Evolutionary conservation across 2,797 vertebrate species (phyloP).

Genomic region (Melanogrammus aeglefinus): DNA sequence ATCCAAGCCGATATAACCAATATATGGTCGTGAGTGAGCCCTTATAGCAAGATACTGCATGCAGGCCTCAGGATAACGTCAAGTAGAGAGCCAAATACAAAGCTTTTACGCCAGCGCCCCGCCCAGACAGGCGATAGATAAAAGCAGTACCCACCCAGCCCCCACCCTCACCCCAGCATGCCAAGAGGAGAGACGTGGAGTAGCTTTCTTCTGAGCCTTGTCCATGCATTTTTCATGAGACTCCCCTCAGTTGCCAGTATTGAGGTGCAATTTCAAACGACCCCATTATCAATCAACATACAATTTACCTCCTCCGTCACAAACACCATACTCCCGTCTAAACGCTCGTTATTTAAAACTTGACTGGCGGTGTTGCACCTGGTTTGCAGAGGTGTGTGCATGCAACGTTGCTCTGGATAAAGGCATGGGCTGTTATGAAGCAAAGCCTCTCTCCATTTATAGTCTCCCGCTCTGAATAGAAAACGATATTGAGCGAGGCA

Average conservation of each 20-base stretch:
- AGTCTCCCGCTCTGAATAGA: background rate
- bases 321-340: background rate
- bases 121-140: conserved; percentile 13
- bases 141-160: conserved; percentile 6
- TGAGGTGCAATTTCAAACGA: background rate
- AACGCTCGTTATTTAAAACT: conserved; percentile 8
- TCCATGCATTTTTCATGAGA: conserved; percentile 29
- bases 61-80: background rate
- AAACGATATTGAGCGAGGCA: background rate
- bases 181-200: background rate
- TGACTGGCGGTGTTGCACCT: conserved; percentile 10
- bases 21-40: background rate
- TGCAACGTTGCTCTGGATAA: conserved; percentile 6
- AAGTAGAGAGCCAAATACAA: background rate
- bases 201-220: background rate
- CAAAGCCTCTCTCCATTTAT: background rate
- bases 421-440: background rate
- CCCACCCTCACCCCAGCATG: background rate
- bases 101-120: background rate
- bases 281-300: conserved; percentile 8
- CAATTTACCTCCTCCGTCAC: background rate
- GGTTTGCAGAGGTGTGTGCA: conserved; percentile 7
- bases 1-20: background rate
- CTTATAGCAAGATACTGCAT: background rate
- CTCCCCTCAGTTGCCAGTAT: conserved; percentile 14